phyloP scores from a whole-genome alignment of 2,888 invertebrate genomes.

The Aphrophora alni region DNA sequence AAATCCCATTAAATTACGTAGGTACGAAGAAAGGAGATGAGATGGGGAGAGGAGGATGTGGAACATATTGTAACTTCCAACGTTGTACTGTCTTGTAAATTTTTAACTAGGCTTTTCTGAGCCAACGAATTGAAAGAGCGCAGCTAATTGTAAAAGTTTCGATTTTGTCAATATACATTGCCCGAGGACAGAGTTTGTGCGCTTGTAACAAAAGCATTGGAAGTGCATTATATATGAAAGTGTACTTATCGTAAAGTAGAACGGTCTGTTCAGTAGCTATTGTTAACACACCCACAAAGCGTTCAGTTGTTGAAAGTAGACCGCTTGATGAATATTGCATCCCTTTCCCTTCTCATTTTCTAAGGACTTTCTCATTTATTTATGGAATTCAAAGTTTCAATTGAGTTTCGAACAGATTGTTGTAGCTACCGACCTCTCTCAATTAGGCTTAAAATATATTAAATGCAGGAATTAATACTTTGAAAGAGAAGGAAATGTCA shows the following conservation, averaged over 20 bases:
- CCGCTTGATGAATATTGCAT: neutral
- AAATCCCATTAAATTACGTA: no score
- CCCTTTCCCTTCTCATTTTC: neutral
- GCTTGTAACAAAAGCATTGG: neutral
- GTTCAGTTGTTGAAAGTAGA: neutral
- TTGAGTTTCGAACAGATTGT: neutral
- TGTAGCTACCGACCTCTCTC: neutral
- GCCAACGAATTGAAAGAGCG: neutral
- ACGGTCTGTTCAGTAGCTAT: neutral
- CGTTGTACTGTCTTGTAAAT: neutral
- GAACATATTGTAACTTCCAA: neutral
- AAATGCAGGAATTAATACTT: neutral
- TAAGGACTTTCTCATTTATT: slow-evolving; percentile 7
- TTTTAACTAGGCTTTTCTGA: neutral
- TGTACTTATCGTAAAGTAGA: slow-evolving; percentile 2
- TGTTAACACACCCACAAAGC: neutral
- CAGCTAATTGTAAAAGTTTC: neutral
- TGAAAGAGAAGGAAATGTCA: neutral
- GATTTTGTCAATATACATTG: neutral
- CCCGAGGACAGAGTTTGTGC: neutral
- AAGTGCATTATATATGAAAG: slow-evolving; percentile 1
- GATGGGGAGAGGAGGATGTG: neutral
- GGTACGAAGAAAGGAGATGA: no score
- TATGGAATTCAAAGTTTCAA: neutral
- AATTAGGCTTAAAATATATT: slow-evolving; percentile 2